Evolutionary conservation across 2,888 invertebrate genomes (phyloP).

Genomic region (Plagiodera versicolora): DNA sequence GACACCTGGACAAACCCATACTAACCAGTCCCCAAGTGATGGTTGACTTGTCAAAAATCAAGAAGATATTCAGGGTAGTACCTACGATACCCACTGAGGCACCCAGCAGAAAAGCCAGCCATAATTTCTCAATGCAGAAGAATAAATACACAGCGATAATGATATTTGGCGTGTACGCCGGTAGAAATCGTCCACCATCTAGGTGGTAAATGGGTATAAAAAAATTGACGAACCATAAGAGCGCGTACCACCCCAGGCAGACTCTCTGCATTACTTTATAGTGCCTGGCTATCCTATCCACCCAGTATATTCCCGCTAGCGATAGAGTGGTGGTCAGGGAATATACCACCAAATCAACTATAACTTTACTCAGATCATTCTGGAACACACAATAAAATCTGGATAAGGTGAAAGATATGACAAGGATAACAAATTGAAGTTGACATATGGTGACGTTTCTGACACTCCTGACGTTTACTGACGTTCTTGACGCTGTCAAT

Average conservation of each 20-base stretch:
- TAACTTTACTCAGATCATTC: slow-evolving; percentile 18
- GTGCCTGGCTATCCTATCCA: slow-evolving; percentile 49
- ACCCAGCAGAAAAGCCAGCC: slow-evolving; percentile 71
- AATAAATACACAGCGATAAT: slow-evolving; percentile 82
- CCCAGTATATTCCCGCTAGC: slow-evolving; percentile 55
- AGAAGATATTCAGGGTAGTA: slow-evolving; percentile 23
- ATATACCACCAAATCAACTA: slow-evolving; percentile 57
- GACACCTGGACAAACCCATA: too few species aligned
- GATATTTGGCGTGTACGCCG: slow-evolving; percentile 72
- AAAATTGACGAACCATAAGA: slow-evolving; percentile 62
- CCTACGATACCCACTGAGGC: slow-evolving; percentile 68
- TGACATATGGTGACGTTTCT: too few species aligned
- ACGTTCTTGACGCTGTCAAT: too few species aligned
- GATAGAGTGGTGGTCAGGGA: slow-evolving; percentile 53
- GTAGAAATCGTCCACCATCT: slow-evolving; percentile 59
- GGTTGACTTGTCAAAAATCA: slow-evolving; percentile 14
- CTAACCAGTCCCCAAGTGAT: slow-evolving; percentile 54
- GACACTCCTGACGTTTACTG: too few species aligned
- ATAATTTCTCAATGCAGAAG: slow-evolving; percentile 75
- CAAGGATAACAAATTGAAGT: too few species aligned
- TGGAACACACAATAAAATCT: too few species aligned
- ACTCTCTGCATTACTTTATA: slow-evolving; percentile 34
- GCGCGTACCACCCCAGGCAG: slow-evolving; percentile 51
- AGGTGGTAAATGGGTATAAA: slow-evolving; percentile 66
- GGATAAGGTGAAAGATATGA: too few species aligned